phyloP scores from a whole-genome alignment of 1,140 invertebrate species.

The Atta texana region DNA sequence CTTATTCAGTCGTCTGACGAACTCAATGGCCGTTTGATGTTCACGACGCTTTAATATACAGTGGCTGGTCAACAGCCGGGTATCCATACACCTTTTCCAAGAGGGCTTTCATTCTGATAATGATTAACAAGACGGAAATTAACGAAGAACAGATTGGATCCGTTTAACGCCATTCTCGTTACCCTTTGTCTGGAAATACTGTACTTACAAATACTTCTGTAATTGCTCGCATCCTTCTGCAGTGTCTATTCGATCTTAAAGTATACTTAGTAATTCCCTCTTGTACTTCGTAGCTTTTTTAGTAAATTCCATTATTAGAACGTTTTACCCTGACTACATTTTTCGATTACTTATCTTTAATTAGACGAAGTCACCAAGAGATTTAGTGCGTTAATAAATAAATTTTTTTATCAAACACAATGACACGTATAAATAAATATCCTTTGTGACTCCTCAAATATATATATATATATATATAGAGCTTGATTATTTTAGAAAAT shows the following conservation, averaged over 20 bases:
- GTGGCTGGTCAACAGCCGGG: not conserved
- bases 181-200: constrained; percentile 46
- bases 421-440: not conserved
- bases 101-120: constrained; percentile 33
- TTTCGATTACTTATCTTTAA: constrained; percentile 22
- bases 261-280: constrained; percentile 27
- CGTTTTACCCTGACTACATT: not conserved
- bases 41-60: constrained; percentile 53
- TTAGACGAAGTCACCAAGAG: not conserved
- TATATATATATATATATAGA: too few species aligned
- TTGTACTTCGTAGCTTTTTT: constrained; percentile 14
- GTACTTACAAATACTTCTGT: constrained; percentile 55
- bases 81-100: constrained; percentile 28
- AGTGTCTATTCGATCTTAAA: constrained; percentile 35
- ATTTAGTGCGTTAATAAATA: not conserved
- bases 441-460: not conserved
- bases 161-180: constrained; percentile 61
- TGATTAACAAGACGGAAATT: constrained; percentile 60
- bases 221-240: constrained; percentile 52
- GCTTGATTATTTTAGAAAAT: constrained; percentile 15
- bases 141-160: constrained; percentile 53
- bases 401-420: not conserved
- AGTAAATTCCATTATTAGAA: not conserved
- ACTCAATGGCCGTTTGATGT: constrained; percentile 67
- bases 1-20: constrained; percentile 53